These are phyloP conservation scores for Ferrisia virgata DNA, from an alignment of 2,888 invertebrate species.

Conservation along the genomic window DNA sequence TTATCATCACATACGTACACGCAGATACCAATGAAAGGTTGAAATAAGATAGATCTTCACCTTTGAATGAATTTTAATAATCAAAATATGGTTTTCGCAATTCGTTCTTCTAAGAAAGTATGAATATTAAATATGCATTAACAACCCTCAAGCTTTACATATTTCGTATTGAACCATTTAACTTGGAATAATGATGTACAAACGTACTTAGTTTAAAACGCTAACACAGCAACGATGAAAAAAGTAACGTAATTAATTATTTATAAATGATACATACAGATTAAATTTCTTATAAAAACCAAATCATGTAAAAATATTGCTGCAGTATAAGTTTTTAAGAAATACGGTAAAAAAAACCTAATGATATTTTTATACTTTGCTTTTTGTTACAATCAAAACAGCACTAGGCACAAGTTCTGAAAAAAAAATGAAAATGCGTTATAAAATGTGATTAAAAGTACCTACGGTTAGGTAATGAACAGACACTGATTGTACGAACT, in stretches of 20 bases:
- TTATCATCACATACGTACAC: no score
- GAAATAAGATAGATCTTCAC: no score
- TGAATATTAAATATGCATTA: background rate
- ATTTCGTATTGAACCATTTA: background rate
- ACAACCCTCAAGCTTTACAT: background rate
- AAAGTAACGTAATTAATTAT: background rate
- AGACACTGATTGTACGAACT: slow-evolving; percentile 58
- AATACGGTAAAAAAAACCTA: background rate
- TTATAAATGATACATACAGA: background rate
- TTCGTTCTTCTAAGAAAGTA: background rate
- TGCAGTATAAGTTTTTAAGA: background rate
- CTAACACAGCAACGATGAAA: background rate
- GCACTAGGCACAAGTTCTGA: slow-evolving; percentile 80
- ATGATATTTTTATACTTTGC: slow-evolving; percentile 30
- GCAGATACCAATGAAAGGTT: no score
- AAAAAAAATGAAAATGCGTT: slow-evolving; percentile 52
- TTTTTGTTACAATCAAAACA: slow-evolving; percentile 70
- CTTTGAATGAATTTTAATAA: background rate
- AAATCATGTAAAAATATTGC: slow-evolving; percentile 8
- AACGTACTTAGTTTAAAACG: background rate
- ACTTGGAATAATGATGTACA: background rate
- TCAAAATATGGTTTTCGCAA: no score
- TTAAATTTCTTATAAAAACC: background rate
- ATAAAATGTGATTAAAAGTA: background rate
- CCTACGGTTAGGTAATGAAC: no score